Base-by-base conservation (phyloP, 2,888 invertebrate genomes). In the Omphaloscelis lunosa region DNA sequence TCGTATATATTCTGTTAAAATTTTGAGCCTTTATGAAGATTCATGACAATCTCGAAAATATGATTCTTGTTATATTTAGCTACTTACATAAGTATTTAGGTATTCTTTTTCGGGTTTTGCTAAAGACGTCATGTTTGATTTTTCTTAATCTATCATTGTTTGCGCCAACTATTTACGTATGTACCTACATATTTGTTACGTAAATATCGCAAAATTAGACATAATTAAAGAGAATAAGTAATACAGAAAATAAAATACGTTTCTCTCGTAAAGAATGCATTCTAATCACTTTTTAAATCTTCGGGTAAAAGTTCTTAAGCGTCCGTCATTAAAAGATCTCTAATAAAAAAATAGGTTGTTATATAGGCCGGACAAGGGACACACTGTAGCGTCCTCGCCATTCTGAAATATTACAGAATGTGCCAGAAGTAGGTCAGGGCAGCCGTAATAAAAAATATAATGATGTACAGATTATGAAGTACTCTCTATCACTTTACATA, bases 351-450 rank as follows among this genome's bases (percentile, higher is more conserved):
- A 53, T 12, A 41, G 34, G 34, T 45, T 20, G 27, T 80, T 63
- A 34, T 45, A n/a, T 39, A 53, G 58, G 68, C 58, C 41, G 51
- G 67, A 75, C 75, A 65, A 69, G 59, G 58, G 63, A 68, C 75
- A 63, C 68, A 41, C 51, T 34, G 27, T 78, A 15, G 74, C 39
- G 68, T 80, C 81, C 81, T 81, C 68, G 79, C 63, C 51, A 69
- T 75, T 81, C 59, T 53, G 51, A 65, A 75, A 69, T 69, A 80
- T 75, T 81, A 81, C 81, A 80, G 68, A 81, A 69, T 75, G 34
- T 80, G n/a, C 68, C 75, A 69, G 51, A 81, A 79, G 68, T 69
- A 81, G 79, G 79, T 80, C 75, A 80, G 81, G 81, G 79, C 58
- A 75, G 68, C 39, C 75, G 68, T 59, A 65, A 79, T 79, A 81